phyloP scores from a whole-genome alignment of 2,113 vertebrate species.

The Oxygymnocypris stewartii region DNA sequence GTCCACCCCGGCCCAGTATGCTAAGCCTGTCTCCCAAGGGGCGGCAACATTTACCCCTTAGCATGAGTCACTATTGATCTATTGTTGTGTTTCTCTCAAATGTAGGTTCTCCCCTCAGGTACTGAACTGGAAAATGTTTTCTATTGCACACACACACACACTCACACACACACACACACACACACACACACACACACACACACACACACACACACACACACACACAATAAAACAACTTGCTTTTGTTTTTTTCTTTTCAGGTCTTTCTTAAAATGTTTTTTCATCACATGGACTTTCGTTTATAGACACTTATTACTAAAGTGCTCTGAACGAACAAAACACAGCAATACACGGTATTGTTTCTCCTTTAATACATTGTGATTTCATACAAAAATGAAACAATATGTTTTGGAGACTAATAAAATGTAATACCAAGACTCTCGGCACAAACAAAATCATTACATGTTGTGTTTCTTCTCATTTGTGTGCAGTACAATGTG shows the following conservation, averaged over 20 bases:
- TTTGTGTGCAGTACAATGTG: not conserved
- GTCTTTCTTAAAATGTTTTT: not conserved
- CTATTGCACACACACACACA: no score
- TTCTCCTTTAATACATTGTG: not conserved
- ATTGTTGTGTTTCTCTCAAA: conserved; percentile 33
- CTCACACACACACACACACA: not conserved
- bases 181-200: not conserved
- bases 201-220: no score
- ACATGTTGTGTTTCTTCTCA: not conserved
- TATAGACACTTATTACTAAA: not conserved
- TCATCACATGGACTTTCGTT: not conserved
- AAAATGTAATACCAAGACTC: not conserved
- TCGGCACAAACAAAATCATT: not conserved
- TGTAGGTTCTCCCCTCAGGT: conserved; percentile 15
- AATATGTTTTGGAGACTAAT: not conserved
- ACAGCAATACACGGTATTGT: not conserved
- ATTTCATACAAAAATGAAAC: not conserved
- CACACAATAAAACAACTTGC: not conserved
- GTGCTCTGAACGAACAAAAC: not conserved
- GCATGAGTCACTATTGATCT: conserved; percentile 24
- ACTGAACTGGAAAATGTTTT: not conserved
- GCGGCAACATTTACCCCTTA: conserved; percentile 43
- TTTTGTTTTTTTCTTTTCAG: conserved; percentile 3
- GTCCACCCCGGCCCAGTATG: conserved; percentile 37
- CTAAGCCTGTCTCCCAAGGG: conserved; percentile 32